phyloP scores from a whole-genome alignment of 2,797 vertebrate species.

The Trematocara caparti region DNA sequence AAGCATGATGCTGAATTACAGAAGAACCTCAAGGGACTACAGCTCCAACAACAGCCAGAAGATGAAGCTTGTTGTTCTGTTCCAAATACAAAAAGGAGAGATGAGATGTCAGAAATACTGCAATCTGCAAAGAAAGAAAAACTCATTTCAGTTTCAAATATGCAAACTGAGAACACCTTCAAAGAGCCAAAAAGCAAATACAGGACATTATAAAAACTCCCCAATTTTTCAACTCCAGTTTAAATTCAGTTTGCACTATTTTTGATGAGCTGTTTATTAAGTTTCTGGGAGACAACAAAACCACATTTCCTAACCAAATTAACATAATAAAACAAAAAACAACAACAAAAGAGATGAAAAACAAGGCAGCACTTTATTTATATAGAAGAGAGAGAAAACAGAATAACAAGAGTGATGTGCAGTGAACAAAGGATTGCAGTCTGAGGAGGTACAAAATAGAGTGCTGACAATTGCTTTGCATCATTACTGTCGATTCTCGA shows the following conservation, averaged over 20 bases:
- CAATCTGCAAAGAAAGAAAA: neutral
- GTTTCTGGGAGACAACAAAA: neutral
- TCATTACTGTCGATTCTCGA: neutral
- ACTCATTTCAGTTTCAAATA: neutral
- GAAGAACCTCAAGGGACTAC: constrained; percentile 31
- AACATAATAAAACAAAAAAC: neutral
- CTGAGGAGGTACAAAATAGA: neutral
- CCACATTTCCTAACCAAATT: neutral
- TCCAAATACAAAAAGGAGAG: constrained; percentile 16
- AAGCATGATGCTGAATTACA: constrained; percentile 33
- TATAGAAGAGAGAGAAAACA: neutral
- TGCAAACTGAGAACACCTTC: neutral
- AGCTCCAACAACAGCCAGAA: constrained; percentile 13
- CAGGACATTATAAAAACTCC: neutral
- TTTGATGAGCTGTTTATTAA: neutral
- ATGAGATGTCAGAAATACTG: neutral
- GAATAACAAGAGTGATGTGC: neutral
- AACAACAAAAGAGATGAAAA: neutral
- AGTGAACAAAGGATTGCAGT: neutral
- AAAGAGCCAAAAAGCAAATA: neutral
- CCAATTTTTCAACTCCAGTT: neutral
- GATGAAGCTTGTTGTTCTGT: constrained; percentile 47
- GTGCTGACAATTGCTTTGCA: neutral
- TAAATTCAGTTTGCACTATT: neutral
- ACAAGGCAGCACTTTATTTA: neutral